phyloP scores from a whole-genome alignment of 35 echinoderm and acorn worm species.

The Apostichopus parvimensis region DNA sequence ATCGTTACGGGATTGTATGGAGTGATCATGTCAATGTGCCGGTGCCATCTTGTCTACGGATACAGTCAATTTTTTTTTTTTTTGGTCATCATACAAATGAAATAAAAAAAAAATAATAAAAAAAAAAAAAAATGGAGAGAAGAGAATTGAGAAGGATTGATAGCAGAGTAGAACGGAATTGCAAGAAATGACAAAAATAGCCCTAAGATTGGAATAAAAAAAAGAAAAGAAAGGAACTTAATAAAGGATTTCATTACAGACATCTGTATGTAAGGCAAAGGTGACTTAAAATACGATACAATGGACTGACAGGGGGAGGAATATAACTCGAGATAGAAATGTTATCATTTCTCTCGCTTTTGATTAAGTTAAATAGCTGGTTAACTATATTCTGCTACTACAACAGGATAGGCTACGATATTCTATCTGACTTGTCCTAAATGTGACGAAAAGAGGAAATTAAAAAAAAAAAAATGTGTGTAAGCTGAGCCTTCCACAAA shows the following conservation, averaged over 20 bases:
- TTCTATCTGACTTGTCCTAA: not conserved
- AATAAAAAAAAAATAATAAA: not conserved
- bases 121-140: not conserved
- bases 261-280: constrained; percentile 43
- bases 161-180: not conserved
- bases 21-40: constrained; percentile 30
- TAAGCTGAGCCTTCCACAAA: not conserved
- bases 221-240: not conserved
- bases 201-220: constrained; percentile 7
- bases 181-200: constrained; percentile 20
- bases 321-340: constrained; percentile 24
- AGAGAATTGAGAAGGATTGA: not conserved
- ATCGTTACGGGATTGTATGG: constrained; percentile 18
- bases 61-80: constrained; percentile 9
- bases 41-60: constrained; percentile 39
- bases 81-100: not conserved
- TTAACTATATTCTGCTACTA: not conserved
- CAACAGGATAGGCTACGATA: not conserved
- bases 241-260: constrained; percentile 38
- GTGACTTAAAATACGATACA: constrained; percentile 43
- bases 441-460: not conserved
- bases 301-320: not conserved
- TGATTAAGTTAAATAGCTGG: constrained; percentile 1
- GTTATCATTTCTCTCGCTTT: constrained; percentile 5
- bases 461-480: not conserved